A percentile compares a stretch with the other conserved stretches of the same genome.
Evolutionary conservation across 1,140 invertebrate species (phyloP).

Genomic region (Physella acuta): DNA sequence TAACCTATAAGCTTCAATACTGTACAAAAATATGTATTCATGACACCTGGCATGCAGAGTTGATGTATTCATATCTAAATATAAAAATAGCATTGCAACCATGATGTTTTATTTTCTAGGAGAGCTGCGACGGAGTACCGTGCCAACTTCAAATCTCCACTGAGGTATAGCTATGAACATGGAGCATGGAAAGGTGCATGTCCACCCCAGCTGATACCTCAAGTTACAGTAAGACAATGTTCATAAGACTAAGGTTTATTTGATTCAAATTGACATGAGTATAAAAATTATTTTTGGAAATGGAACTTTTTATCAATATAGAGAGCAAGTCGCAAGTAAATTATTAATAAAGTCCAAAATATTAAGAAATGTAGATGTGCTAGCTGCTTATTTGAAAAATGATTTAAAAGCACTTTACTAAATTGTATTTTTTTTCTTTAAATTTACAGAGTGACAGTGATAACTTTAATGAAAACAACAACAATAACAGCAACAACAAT

Average conservation of each 20-base stretch:
- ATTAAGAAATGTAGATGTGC: no score
- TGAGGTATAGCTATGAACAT: constrained; percentile 40
- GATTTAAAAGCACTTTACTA: background rate
- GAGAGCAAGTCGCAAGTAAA: no score
- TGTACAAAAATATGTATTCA: no score
- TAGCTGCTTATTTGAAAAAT: no score
- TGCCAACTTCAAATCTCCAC: constrained; percentile 49
- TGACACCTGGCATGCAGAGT: no score
- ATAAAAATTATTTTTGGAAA: no score
- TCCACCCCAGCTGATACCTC: constrained; percentile 42
- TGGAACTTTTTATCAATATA: no score
- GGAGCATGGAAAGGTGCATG: constrained; percentile 54
- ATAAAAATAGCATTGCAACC: background rate
- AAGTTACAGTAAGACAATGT: constrained; percentile 1
- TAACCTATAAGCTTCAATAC: no score
- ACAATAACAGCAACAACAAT: constrained; percentile 12
- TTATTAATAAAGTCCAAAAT: no score
- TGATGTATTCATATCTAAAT: background rate
- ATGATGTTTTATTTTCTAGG: constrained; percentile 25
- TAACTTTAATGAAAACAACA: background rate
- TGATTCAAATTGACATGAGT: no score
- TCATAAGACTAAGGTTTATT: no score
- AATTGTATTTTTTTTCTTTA: background rate
- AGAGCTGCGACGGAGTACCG: constrained; percentile 45
- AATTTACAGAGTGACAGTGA: background rate